These are phyloP conservation scores for Chaenodraco wilsoni DNA, from an alignment of 2,797 vertebrate genomes.

Conservation along the genomic window DNA sequence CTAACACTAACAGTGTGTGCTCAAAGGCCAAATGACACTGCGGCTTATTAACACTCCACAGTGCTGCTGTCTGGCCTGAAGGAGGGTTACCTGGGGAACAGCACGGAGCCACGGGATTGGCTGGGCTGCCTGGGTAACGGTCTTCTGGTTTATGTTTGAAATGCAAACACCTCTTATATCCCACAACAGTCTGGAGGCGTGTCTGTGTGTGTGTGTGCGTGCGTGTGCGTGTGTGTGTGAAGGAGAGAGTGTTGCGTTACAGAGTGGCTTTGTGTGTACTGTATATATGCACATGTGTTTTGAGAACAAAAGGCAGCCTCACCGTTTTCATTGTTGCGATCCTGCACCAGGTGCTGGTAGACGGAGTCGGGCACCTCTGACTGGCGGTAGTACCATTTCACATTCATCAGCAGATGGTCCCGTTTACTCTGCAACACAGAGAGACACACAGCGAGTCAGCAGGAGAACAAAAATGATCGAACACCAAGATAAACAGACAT, in stretches of 20 bases:
- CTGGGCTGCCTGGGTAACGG: constrained; percentile 42
- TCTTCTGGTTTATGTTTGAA: constrained; percentile 62
- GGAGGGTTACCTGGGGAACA: constrained; percentile 81
- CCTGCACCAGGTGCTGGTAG: constrained; percentile 99
- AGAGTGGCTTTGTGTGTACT: constrained; percentile 19
- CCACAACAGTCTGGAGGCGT: constrained; percentile 24
- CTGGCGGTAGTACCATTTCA: constrained; percentile 99
- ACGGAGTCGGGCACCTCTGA: constrained; percentile 99
- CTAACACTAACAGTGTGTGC: constrained; percentile 51
- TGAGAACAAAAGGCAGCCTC: constrained; percentile 54
- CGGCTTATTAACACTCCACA: constrained; percentile 82
- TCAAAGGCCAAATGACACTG: constrained; percentile 71
- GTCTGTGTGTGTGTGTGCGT: constrained; percentile 23
- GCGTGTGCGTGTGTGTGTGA: background rate
- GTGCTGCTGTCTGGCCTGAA: constrained; percentile 72
- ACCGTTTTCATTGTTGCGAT: constrained; percentile 99
- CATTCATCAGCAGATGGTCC: constrained; percentile 99
- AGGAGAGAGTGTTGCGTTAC: constrained; percentile 22
- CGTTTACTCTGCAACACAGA: constrained; percentile 95
- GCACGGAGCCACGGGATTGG: constrained; percentile 56
- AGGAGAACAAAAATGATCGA: constrained; percentile 50
- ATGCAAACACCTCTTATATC: constrained; percentile 64
- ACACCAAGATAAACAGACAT: constrained; percentile 71
- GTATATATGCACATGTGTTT: constrained; percentile 17
- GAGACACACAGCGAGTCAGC: constrained; percentile 49